Base-by-base conservation (phyloP, 2,888 invertebrate species). In the Caenorhabditis virilis region DNA sequence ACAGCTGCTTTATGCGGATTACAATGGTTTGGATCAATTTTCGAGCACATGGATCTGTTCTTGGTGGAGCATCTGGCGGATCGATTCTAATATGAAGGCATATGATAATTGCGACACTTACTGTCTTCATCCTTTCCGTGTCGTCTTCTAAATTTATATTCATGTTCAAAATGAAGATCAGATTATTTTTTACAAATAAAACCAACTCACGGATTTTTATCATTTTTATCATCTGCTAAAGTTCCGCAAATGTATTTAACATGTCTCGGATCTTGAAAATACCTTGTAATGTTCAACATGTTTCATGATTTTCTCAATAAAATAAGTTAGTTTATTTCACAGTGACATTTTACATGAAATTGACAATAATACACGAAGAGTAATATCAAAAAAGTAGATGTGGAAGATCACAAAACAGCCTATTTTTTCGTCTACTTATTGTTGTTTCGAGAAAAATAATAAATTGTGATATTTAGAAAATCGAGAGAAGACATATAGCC, bases 41-140 rank as follows among this genome's bases (percentile, higher is more conserved):
- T 13, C 68, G 57, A 7, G 98, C 94, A 85, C 95, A 95, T 0
- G 97, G 95, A 82, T 93, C 91, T 3, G 94, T 79, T 54, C 97
- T 97, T 33, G 95, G 91, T 4, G 59, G 57, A 54, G 97, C 89
- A 85, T 98, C 98, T 0, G 98, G 98, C 2, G 98, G 98, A 85
- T 99, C 98, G 20, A 98, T 95, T n/a, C 97, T 97, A 55, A 98
- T 92, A 86, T 99, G 98, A 38, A 98, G 88, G 85, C 98, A 99
- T 42, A 98, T 86, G 26, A 98, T 95, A 66, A 99, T 86, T 0
- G 97, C 97, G 58, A 98, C 97, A 85, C 95, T 95, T 61, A 97
- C 95, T 1, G 98, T 98, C 87, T 97, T 97, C 92, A 97, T 95
- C 90, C 94, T 69, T 72, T 27, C 69, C 70, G 41, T 69, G 58